Evolutionary conservation across 2,113 vertebrate genomes (phyloP).

Genomic region (Onychorhynchus coronatus): DNA sequence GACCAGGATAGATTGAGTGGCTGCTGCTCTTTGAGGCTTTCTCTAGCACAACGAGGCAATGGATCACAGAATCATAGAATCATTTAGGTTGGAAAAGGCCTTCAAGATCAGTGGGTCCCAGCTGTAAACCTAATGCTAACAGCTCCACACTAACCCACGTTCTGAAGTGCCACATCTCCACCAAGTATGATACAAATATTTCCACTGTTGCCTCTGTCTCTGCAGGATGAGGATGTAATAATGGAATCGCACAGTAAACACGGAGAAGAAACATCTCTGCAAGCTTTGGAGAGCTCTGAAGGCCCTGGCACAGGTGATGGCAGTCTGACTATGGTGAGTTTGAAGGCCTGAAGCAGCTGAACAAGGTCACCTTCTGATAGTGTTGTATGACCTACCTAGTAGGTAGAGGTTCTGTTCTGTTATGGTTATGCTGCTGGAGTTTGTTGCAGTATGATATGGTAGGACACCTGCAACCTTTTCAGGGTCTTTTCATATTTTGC

Average conservation of each 20-base stretch:
- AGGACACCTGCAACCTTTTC: background rate
- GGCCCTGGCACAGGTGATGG: background rate
- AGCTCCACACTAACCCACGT: background rate
- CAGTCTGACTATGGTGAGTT: conserved; percentile 42
- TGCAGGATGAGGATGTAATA: conserved; percentile 43
- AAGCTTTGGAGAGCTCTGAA: background rate
- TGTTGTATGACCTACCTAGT: accelerated
- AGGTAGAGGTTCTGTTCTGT: background rate
- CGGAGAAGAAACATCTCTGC: background rate
- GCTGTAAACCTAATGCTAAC: background rate
- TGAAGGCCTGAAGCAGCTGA: background rate
- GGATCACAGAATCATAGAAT: background rate
- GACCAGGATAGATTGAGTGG: background rate
- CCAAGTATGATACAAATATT: background rate
- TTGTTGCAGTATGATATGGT: background rate
- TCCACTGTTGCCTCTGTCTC: background rate
- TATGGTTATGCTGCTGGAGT: background rate
- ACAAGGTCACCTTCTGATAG: background rate
- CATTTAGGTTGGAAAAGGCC: background rate
- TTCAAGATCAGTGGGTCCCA: background rate
- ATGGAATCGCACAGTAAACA: background rate
- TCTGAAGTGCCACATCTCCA: background rate
- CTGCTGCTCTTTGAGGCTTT: background rate
- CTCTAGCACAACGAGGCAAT: background rate
- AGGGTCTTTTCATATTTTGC: background rate